Evolutionary conservation across 2,797 vertebrate species (phyloP).

Genomic region (Echeneis naucrates): DNA sequence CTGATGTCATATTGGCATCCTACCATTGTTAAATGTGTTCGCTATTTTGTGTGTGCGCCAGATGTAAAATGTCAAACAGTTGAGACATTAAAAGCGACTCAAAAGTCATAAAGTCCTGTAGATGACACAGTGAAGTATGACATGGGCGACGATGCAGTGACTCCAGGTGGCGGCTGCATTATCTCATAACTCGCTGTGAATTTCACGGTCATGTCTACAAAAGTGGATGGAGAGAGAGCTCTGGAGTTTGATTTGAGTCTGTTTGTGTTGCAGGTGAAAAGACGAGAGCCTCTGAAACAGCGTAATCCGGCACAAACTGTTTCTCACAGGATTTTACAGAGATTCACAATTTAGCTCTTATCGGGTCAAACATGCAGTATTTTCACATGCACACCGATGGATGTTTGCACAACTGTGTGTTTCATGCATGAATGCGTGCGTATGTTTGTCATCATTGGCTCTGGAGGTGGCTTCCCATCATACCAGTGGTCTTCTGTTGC

Average conservation of each 20-base stretch:
- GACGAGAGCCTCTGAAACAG: background rate
- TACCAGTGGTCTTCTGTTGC: slow-evolving; percentile 55
- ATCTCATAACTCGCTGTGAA: background rate
- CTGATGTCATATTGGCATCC: too few relatives aligned
- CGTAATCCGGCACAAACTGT: too few relatives aligned
- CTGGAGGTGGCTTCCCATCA: slow-evolving; percentile 17
- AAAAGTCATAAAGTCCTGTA: background rate
- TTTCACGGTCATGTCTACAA: background rate
- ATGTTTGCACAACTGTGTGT: background rate
- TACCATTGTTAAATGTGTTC: background rate
- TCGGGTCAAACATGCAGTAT: background rate
- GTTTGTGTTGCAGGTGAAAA: background rate
- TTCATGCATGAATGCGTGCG: background rate
- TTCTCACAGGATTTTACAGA: too few relatives aligned
- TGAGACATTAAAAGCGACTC: background rate
- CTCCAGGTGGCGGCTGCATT: background rate
- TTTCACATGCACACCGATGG: background rate
- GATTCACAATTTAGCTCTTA: too few relatives aligned
- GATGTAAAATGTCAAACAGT: too few relatives aligned
- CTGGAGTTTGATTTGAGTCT: background rate
- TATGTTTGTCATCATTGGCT: background rate
- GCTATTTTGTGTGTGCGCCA: too few relatives aligned
- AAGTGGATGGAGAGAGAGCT: background rate
- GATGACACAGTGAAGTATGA: background rate
- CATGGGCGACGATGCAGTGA: background rate